A percentile compares a stretch with the other conserved stretches of the same genome.
Conservation (phyloP, 2,113 vertebrate genomes). For the Solenodon paradoxus region DNA sequence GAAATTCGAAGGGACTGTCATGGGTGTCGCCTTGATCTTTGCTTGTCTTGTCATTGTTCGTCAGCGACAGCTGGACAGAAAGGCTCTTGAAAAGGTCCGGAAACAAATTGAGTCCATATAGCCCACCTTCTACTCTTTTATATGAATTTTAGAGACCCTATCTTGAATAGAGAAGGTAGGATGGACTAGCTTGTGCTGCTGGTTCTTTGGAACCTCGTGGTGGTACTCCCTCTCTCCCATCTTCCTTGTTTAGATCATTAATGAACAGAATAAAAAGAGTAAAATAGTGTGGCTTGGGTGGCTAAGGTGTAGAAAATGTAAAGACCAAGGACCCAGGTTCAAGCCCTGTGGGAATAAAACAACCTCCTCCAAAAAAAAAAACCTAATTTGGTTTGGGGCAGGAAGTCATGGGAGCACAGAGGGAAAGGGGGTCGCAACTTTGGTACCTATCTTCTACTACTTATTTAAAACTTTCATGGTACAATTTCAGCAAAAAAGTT, state of each 20-base stretch:
- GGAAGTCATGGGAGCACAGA: background rate
- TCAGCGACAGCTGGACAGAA: conserved; percentile 86
- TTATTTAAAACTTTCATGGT: conserved; percentile 28
- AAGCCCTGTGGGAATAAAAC: no score
- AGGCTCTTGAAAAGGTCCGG: conserved; percentile 89
- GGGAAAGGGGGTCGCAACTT: background rate
- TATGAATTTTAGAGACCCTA: background rate
- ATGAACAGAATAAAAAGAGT: conserved; percentile 55
- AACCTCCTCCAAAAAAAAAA: no score
- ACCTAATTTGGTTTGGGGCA: background rate
- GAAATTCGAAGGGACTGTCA: conserved; percentile 85
- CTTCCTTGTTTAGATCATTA: background rate
- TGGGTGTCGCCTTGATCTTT: conserved; percentile 80
- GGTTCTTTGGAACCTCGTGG: background rate
- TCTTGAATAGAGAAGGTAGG: background rate
- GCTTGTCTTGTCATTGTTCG: conserved; percentile 85
- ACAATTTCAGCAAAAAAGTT: conserved; percentile 35
- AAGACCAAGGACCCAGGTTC: no score
- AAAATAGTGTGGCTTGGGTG: no score
- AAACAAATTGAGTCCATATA: conserved; percentile 91
- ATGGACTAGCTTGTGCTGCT: background rate
- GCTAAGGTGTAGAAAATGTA: no score
- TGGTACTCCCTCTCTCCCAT: background rate
- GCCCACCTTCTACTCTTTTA: background rate
- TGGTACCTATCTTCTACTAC: background rate